Conservation (phyloP, 2,797 vertebrate genomes). For the Cossypha dichroa region DNA sequence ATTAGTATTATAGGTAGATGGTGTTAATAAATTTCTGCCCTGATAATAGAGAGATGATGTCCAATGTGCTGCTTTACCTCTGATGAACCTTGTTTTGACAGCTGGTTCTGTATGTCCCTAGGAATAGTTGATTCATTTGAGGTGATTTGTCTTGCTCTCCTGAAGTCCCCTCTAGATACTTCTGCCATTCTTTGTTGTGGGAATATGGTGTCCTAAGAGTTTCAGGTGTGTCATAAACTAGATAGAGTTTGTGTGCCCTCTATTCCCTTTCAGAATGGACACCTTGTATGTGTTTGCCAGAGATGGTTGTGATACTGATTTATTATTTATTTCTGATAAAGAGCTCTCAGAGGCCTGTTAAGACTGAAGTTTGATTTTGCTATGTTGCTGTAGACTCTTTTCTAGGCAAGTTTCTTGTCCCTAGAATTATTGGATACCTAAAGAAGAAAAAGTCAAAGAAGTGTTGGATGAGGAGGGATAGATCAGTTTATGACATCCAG, state of each 20-base stretch:
- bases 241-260: not conserved
- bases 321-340: not conserved
- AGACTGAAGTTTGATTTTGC: not conserved
- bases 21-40: not conserved
- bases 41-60: not conserved
- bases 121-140: not conserved
- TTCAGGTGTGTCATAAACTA: not conserved
- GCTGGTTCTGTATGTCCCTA: not conserved
- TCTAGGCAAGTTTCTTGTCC: not conserved
- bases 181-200: not conserved
- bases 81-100: not conserved
- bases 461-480: not conserved
- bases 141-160: not conserved
- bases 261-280: not conserved
- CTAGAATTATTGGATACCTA: not conserved
- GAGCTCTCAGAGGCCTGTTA: not conserved
- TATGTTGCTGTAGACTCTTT: not conserved
- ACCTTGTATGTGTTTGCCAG: not conserved
- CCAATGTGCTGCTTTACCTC: not conserved
- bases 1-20: not conserved
- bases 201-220: not conserved
- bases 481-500: not conserved
- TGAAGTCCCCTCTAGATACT: not conserved
- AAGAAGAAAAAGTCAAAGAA: not conserved
- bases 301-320: not conserved